Evolutionary conservation across 2,113 vertebrate genomes (phyloP).

Genomic region (Prietella phreatophila): DNA sequence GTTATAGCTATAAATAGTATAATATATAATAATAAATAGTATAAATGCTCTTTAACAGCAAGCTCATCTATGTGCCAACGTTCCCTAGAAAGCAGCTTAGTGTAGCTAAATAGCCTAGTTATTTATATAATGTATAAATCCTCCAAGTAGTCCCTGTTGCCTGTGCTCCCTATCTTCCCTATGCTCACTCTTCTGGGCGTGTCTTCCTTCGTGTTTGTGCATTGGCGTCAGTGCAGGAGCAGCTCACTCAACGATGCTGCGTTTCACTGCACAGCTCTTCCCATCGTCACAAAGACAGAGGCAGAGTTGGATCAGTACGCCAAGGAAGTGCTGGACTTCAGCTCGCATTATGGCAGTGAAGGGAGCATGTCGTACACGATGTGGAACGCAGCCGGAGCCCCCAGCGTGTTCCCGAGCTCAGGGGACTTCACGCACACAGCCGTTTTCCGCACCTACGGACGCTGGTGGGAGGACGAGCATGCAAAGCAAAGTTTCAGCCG

Average conservation of each 20-base stretch:
- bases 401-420: slow-evolving; percentile 94
- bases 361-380: slow-evolving; percentile 99
- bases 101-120: not conserved
- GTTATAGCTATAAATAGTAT: not conserved
- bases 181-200: slow-evolving; percentile 98
- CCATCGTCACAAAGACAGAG: slow-evolving; percentile 84
- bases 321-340: slow-evolving; percentile 97
- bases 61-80: not conserved
- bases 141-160: not conserved
- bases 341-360: slow-evolving; percentile 97
- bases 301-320: slow-evolving; percentile 92
- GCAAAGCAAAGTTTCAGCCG: slow-evolving; percentile 71
- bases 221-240: slow-evolving; percentile 89
- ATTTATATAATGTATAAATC: not conserved
- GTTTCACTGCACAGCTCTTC: slow-evolving; percentile 69
- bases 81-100: not conserved
- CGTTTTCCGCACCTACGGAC: slow-evolving; percentile 91
- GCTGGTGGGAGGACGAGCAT: slow-evolving; percentile 84
- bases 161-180: slow-evolving; percentile 77
- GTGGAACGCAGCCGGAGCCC: slow-evolving; percentile 95
- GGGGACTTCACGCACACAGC: slow-evolving; percentile 98
- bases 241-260: slow-evolving; percentile 66
- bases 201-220: slow-evolving; percentile 99
- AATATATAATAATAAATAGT: not conserved
- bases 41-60: not conserved